A percentile compares a stretch with the other conserved stretches of the same genome.
phyloP scores from a whole-genome alignment of 2,113 vertebrate species.

The Natator depressus region DNA sequence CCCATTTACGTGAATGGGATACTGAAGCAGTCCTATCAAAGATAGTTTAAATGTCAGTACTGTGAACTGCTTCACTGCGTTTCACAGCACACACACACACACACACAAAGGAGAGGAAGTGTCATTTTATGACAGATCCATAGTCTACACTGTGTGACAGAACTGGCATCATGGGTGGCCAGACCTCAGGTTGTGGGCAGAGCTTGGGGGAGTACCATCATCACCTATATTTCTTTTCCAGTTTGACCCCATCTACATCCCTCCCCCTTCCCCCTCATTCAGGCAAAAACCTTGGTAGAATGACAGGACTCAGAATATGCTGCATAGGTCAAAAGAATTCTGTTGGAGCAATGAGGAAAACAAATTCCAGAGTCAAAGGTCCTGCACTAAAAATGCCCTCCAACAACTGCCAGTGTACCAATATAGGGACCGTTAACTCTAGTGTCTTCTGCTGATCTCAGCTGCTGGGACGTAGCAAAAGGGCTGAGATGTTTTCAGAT shows the following conservation, averaged over 20 bases:
- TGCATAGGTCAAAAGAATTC: not conserved
- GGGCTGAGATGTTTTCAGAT: not conserved
- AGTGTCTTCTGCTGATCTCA: not conserved
- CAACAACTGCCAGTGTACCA: not conserved
- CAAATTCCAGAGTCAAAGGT: not conserved
- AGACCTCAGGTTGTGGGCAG: not conserved
- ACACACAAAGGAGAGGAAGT: too few relatives aligned
- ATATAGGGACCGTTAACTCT: not conserved
- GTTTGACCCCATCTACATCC: not conserved
- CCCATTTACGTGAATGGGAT: too few relatives aligned
- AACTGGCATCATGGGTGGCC: not conserved
- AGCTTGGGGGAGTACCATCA: too few relatives aligned
- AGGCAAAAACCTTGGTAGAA: not conserved
- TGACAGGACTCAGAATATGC: not conserved
- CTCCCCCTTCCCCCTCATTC: not conserved
- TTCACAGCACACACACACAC: too few relatives aligned
- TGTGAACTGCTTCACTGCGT: too few relatives aligned
- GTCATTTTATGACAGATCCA: too few relatives aligned
- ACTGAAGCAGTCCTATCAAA: too few relatives aligned
- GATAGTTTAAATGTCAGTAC: too few relatives aligned
- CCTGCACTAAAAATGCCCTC: not conserved
- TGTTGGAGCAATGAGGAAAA: not conserved
- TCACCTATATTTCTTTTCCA: not conserved
- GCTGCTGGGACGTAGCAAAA: not conserved
- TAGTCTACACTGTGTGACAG: not conserved